Evolutionary conservation across 1,140 invertebrate species (phyloP).

Genomic region (Agraylea sexmaculata): DNA sequence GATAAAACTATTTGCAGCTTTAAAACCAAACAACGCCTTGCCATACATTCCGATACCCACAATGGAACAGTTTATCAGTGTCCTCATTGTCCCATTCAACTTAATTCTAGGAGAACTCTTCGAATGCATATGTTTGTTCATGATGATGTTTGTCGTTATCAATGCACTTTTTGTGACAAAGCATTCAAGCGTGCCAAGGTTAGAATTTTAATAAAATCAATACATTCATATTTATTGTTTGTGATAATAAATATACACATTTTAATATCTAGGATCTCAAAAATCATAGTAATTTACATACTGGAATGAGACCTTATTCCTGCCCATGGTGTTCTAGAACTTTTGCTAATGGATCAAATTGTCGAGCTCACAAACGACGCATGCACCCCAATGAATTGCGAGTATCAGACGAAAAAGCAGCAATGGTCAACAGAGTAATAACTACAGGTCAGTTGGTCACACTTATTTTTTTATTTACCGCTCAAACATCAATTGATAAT

Average conservation of each 20-base stretch:
- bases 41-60: constrained; percentile 32
- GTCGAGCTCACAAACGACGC: constrained; percentile 21
- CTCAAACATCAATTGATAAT: background rate
- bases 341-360: constrained; percentile 21
- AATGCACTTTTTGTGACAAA: constrained; percentile 21
- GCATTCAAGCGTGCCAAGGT: constrained; percentile 21
- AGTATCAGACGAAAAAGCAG: constrained; percentile 17
- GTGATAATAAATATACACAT: too few relatives aligned
- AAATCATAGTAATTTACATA: constrained; percentile 21
- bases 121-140: constrained; percentile 38
- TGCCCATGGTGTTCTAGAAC: constrained; percentile 21
- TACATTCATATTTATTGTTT: too few relatives aligned
- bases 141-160: constrained; percentile 20
- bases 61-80: constrained; percentile 32
- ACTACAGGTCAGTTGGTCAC: constrained; percentile 6
- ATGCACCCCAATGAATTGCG: constrained; percentile 23
- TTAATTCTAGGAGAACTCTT: constrained; percentile 36
- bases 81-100: constrained; percentile 30
- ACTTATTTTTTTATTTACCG: constrained; percentile 4
- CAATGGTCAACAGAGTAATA: constrained; percentile 20
- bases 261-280: constrained; percentile 17
- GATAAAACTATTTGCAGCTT: constrained; percentile 21
- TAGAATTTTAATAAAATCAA: background rate
- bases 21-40: constrained; percentile 27
- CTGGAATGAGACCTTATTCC: constrained; percentile 19